Conservation (phyloP, 2,797 vertebrate species). For the Pseudotriccus pelzelni region DNA sequence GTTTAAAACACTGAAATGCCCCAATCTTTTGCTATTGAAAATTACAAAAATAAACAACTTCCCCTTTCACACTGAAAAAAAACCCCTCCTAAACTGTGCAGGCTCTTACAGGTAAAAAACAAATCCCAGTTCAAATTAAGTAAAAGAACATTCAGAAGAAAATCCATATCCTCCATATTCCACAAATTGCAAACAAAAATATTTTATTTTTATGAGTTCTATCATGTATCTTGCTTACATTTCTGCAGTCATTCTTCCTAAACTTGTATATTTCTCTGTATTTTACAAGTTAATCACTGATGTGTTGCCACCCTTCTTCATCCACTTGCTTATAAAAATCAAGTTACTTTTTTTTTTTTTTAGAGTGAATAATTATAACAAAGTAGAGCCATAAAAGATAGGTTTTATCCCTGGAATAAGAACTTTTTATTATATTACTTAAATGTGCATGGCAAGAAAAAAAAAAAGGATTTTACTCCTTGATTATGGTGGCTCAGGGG, state of each 20-base stretch:
- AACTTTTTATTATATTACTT: background rate
- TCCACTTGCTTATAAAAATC: background rate
- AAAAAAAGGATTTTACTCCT: background rate
- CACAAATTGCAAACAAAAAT: background rate
- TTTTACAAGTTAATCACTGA: background rate
- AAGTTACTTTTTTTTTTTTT: background rate
- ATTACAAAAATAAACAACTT: background rate
- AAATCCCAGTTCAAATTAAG: background rate
- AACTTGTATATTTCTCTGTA: background rate
- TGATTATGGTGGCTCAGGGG: background rate
- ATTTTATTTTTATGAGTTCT: background rate
- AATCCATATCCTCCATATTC: background rate
- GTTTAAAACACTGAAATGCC: background rate
- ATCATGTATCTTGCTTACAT: background rate
- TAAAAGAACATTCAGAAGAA: background rate
- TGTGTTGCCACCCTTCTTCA: background rate
- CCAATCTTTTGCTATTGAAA: background rate
- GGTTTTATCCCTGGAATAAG: background rate
- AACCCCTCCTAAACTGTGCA: background rate
- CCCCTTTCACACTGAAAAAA: rapidly evolving
- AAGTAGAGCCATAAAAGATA: background rate
- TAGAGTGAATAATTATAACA: background rate
- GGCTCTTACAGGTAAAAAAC: background rate
- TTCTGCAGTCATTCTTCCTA: background rate
- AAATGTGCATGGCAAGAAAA: background rate